phyloP scores from a whole-genome alignment of 2,113 vertebrate species.

The Myanophis thanlyinensis region DNA sequence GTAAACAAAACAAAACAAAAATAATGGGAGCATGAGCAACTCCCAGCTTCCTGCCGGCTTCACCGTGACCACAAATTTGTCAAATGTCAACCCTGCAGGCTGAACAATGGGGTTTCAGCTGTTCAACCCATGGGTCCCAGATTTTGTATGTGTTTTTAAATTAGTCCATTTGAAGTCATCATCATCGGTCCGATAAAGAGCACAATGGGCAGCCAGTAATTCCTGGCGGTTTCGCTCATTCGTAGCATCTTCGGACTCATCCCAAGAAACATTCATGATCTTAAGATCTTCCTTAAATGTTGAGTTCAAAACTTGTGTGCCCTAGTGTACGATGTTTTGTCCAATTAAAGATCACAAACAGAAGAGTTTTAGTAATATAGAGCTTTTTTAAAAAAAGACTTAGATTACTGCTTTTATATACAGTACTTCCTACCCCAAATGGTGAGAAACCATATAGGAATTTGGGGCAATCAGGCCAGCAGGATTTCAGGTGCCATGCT shows the following conservation, averaged over 20 bases:
- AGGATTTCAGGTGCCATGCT: neutral
- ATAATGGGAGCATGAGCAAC: neutral
- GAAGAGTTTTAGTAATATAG: neutral
- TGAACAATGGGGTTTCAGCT: neutral
- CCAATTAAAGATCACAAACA: neutral
- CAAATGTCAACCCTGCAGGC: neutral
- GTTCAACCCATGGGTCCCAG: neutral
- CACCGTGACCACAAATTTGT: neutral
- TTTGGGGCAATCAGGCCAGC: neutral
- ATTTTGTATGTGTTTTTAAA: neutral
- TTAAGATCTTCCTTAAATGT: neutral
- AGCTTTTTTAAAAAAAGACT: neutral
- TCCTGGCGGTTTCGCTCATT: neutral
- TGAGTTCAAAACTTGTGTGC: neutral
- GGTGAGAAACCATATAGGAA: neutral
- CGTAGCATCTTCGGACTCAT: neutral
- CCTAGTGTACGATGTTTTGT: neutral
- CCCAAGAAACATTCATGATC: neutral
- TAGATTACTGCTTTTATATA: neutral
- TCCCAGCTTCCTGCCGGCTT: neutral
- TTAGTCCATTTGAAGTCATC: neutral
- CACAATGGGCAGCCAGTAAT: neutral
- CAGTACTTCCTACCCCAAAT: neutral
- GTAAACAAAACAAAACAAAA: neutral
- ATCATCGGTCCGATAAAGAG: neutral